Conservation (phyloP, 2,113 vertebrate genomes). For the Neolamprologus longior region DNA sequence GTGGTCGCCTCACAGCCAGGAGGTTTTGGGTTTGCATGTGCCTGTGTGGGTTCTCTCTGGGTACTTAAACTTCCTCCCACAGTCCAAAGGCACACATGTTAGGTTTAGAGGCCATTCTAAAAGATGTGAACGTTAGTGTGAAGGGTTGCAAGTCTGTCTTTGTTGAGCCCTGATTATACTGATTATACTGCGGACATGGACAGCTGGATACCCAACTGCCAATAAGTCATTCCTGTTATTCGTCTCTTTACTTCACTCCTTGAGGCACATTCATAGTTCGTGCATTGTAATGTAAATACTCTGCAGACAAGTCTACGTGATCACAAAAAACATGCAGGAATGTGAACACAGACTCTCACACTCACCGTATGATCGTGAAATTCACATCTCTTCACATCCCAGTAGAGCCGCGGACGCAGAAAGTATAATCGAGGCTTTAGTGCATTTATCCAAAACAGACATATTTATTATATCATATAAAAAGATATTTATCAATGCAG, state of each 20-base stretch:
- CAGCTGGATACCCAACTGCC: neutral
- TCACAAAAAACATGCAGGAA: neutral
- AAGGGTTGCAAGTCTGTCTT: neutral
- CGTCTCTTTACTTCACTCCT: neutral
- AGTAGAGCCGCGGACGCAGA: rapidly evolving
- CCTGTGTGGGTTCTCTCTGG: neutral
- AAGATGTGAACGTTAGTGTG: neutral
- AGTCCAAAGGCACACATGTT: neutral
- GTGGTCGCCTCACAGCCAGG: neutral
- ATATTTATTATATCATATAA: neutral
- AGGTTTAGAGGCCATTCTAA: neutral
- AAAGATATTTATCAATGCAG: neutral
- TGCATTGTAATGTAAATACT: neutral
- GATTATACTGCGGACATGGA: neutral
- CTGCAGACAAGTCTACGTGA: neutral
- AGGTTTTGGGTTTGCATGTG: neutral
- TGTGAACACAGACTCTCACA: neutral
- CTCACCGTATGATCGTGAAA: neutral
- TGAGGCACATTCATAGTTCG: neutral
- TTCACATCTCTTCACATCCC: neutral
- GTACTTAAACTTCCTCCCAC: neutral
- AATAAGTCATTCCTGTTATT: neutral
- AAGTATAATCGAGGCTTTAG: neutral
- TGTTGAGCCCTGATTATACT: neutral
- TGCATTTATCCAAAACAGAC: neutral